Conservation (phyloP, 2,113 vertebrate genomes). For the Nerophis ophidion region DNA sequence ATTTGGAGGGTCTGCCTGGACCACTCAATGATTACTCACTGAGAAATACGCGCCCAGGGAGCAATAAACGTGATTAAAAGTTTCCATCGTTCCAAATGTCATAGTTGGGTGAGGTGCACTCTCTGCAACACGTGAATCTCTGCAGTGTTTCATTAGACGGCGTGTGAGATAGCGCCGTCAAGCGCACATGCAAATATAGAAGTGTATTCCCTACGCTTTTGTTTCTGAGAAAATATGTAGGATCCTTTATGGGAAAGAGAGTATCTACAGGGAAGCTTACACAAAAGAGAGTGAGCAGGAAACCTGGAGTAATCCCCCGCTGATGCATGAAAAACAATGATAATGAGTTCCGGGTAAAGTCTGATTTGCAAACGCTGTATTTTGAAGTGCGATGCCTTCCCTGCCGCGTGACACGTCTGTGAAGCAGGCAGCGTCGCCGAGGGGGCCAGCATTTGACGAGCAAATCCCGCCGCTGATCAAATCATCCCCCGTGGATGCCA, state of each 20-base stretch:
- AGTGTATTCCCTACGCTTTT: not conserved
- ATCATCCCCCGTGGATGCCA: conserved; percentile 13
- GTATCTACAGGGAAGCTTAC: not conserved
- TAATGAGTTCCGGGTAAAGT: not conserved
- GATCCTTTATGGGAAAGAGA: not conserved
- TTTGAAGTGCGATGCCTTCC: conserved; percentile 5
- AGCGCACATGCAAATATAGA: too few relatives aligned
- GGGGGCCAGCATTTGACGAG: conserved; percentile 13
- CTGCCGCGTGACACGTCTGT: conserved; percentile 13
- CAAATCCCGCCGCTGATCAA: conserved; percentile 22
- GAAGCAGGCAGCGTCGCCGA: conserved; percentile 10
- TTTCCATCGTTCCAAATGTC: conserved; percentile 3
- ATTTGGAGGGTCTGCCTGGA: not conserved
- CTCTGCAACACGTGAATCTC: not conserved
- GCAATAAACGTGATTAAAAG: not conserved
- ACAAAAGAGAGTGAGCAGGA: not conserved
- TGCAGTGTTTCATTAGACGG: not conserved
- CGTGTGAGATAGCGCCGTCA: not conserved
- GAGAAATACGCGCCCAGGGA: not conserved
- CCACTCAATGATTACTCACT: not conserved
- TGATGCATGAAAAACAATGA: not conserved
- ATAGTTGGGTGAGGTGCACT: not conserved
- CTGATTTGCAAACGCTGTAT: conserved; percentile 1
- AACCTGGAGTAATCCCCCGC: not conserved
- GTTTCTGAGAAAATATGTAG: not conserved